Evolutionary conservation across 2,113 vertebrate species (phyloP).

Genomic region (Toxotes chatareus): DNA sequence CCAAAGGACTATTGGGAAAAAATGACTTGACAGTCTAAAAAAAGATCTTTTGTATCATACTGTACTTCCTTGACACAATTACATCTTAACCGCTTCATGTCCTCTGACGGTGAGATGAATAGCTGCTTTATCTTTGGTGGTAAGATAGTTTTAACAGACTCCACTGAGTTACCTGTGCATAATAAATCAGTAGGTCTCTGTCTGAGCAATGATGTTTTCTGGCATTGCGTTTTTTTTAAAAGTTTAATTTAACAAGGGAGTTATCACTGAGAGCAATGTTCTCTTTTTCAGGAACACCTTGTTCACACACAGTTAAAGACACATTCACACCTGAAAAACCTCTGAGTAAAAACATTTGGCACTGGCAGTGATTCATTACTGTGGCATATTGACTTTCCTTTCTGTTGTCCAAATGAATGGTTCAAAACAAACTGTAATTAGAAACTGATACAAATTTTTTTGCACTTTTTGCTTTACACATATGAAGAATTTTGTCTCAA

Average conservation of each 20-base stretch:
- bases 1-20: neutral
- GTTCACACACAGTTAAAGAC: conserved; percentile 4
- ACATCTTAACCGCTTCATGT: conserved; percentile 16
- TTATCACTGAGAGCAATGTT: neutral
- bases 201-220: conserved; percentile 3
- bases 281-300: neutral
- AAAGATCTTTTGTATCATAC: conserved; percentile 1
- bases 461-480: too few relatives aligned
- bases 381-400: too few relatives aligned
- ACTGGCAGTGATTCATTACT: too few relatives aligned
- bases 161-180: conserved; percentile 10
- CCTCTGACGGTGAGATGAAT: conserved; percentile 45
- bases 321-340: neutral
- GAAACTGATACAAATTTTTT: too few relatives aligned
- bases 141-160: neutral
- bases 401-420: too few relatives aligned
- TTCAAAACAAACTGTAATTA: too few relatives aligned
- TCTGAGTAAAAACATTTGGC: neutral
- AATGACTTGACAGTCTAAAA: too few relatives aligned
- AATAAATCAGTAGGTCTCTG: conserved; percentile 21
- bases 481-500: too few relatives aligned
- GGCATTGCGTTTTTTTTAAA: neutral
- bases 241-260: too few relatives aligned
- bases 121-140: conserved; percentile 4
- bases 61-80: conserved; percentile 23